phyloP scores from a whole-genome alignment of 2,888 invertebrate genomes.

The Oscheius sp. region DNA sequence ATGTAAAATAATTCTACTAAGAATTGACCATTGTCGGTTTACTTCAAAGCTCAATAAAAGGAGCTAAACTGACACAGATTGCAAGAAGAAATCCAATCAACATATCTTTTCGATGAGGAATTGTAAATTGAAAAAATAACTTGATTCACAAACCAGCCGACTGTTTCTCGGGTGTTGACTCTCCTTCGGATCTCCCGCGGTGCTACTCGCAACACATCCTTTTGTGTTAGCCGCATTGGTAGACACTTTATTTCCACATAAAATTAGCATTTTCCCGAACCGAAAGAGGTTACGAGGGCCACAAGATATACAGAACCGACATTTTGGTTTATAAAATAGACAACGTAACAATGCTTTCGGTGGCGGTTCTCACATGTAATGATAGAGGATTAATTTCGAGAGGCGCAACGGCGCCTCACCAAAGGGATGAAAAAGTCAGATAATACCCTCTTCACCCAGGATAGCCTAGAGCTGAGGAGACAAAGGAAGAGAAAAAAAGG shows the following conservation, averaged over 20 bases:
- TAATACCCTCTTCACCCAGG: conserved; percentile 32
- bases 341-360: neutral
- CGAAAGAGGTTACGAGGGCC: conserved; percentile 12
- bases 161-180: conserved; percentile 28
- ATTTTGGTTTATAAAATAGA: neutral
- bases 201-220: conserved; percentile 37
- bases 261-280: conserved; percentile 27
- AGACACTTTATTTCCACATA: conserved; percentile 32
- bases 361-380: conserved; percentile 20
- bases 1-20: no score
- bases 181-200: conserved; percentile 11
- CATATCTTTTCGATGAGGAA: neutral
- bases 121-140: neutral
- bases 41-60: neutral
- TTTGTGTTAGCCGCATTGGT: conserved; percentile 30
- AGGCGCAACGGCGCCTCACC: conserved; percentile 4
- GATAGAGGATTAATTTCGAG: conserved; percentile 31
- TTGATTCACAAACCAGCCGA: neutral
- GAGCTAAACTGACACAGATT: neutral
- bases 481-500: neutral
- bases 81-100: neutral
- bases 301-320: neutral
- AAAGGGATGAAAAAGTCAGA: conserved; percentile 29
- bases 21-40: neutral
- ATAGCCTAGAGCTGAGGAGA: neutral